Conservation (phyloP, 2,797 vertebrate genomes). For the Gambusia yucatana region DNA sequence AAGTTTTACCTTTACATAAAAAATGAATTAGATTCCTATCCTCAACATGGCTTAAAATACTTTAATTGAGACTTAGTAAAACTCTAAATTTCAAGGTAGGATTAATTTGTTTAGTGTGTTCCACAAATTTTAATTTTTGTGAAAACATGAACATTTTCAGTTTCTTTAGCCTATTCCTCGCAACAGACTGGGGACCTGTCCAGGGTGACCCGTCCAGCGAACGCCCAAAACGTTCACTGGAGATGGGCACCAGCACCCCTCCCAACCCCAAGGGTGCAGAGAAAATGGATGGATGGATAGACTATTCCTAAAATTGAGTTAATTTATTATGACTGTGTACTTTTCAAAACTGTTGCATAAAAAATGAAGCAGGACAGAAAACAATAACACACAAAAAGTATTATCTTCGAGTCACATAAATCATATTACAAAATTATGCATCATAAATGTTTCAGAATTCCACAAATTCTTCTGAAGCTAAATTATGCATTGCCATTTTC, state of each 20-base stretch:
- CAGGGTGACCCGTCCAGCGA: no score
- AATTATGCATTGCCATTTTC: slow-evolving; percentile 21
- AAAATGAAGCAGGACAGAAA: slow-evolving; percentile 19
- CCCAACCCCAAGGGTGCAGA: no score
- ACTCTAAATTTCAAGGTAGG: background rate
- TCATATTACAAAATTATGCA: slow-evolving; percentile 25
- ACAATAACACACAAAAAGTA: background rate
- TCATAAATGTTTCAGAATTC: slow-evolving; percentile 11
- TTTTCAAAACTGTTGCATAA: slow-evolving; percentile 6
- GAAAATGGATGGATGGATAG: no score
- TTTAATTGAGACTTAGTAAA: background rate
- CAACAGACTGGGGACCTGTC: no score
- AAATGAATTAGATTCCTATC: background rate
- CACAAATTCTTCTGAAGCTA: slow-evolving; percentile 13
- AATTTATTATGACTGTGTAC: background rate
- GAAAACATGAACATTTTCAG: background rate
- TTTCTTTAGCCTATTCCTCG: background rate
- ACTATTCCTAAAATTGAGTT: background rate
- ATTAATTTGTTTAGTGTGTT: background rate
- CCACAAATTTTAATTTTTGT: background rate
- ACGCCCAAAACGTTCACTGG: no score
- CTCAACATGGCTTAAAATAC: background rate
- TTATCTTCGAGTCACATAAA: slow-evolving; percentile 14
- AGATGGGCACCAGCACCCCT: no score
- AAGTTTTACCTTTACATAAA: background rate